These are phyloP conservation scores for Gopherus flavomarginatus DNA, from an alignment of 2,113 vertebrate species.

Conservation along the genomic window DNA sequence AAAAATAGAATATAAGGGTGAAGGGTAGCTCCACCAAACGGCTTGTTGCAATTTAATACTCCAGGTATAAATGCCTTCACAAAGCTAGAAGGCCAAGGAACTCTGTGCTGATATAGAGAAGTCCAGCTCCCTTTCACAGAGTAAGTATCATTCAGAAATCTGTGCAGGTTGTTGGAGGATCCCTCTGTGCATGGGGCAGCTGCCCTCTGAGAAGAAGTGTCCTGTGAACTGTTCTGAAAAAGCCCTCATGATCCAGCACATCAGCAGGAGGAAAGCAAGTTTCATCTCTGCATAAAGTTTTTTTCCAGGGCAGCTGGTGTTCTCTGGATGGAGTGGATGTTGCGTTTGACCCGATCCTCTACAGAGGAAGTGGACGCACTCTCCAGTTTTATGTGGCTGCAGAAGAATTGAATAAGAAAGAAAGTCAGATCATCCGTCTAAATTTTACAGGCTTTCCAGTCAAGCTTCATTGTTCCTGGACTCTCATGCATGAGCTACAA, in stretches of 20 bases:
- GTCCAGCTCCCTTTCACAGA: background rate
- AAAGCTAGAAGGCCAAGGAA: rapidly evolving
- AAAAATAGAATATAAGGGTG: background rate
- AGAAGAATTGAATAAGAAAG: background rate
- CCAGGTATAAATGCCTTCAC: rapidly evolving
- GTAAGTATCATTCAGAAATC: background rate
- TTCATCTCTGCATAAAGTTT: slow-evolving; percentile 94
- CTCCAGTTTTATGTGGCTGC: slow-evolving; percentile 92
- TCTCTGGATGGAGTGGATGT: slow-evolving; percentile 95
- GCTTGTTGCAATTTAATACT: background rate
- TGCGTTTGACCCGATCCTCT: slow-evolving; percentile 95
- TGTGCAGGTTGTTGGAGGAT: background rate
- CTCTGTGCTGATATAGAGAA: rapidly evolving
- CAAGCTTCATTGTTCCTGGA: background rate
- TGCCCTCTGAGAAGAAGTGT: background rate
- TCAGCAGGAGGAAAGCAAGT: background rate
- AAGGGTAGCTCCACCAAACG: background rate
- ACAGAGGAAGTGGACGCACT: slow-evolving; percentile 89
- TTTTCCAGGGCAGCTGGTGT: slow-evolving; percentile 90
- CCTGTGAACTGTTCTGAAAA: background rate
- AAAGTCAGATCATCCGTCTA: background rate
- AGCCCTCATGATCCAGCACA: background rate
- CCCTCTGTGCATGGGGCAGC: background rate
- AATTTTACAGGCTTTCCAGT: background rate
- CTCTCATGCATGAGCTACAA: too few species aligned